Conservation (phyloP, 2,113 vertebrate genomes). For the Butorides virescens region DNA sequence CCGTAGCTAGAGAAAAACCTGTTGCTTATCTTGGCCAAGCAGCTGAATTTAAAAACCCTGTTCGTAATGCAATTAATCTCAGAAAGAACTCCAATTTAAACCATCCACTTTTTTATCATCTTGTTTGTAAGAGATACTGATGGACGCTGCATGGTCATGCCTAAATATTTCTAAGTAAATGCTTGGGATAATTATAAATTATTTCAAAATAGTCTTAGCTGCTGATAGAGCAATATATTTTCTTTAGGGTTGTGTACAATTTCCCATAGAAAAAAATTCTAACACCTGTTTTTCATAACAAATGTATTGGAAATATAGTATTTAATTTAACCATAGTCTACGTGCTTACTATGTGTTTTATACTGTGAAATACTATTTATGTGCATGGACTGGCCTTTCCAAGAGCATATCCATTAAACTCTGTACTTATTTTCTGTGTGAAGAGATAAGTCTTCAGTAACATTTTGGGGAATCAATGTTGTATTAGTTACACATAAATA, state of each 20-base stretch:
- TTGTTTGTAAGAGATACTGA: not conserved
- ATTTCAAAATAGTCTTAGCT: not conserved
- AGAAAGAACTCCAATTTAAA: not conserved
- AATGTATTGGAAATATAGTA: not conserved
- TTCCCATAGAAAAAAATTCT: not conserved
- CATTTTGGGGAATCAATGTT: not conserved
- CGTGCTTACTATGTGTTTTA: not conserved
- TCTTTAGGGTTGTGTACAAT: not conserved
- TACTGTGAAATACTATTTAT: not conserved
- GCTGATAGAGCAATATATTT: not conserved
- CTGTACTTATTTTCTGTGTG: not conserved
- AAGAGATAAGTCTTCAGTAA: not conserved
- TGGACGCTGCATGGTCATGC: not conserved
- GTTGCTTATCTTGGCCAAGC: not conserved
- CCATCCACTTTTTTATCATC: not conserved
- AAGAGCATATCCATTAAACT: not conserved
- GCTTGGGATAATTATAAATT: fast-evolving
- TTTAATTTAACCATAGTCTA: not conserved
- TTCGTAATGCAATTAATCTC: not conserved
- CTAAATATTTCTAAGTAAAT: not conserved
- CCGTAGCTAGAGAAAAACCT: not conserved
- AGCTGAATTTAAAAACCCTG: not conserved
- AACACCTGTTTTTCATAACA: not conserved
- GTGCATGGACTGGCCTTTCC: not conserved
- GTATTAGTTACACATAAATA: not conserved